A percentile compares a stretch with the other conserved stretches of the same genome.
Conservation (phyloP, 2,888 invertebrate genomes). For the Spilosoma lubricipeda region DNA sequence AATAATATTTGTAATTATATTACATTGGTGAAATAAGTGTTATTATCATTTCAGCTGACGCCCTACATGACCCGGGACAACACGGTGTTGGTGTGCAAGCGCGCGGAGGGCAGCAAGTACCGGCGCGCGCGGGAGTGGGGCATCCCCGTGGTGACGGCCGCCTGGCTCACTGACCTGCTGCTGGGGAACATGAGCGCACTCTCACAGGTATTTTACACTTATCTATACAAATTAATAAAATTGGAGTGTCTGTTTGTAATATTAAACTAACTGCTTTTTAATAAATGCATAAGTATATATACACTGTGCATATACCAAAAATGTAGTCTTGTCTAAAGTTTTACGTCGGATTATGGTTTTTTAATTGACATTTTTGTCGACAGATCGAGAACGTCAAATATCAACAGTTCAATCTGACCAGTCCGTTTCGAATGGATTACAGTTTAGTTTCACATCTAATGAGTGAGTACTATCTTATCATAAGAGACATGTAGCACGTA, state of each 20-base stretch:
- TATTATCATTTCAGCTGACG: slow-evolving; percentile 81
- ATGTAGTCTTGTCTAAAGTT: too few species aligned
- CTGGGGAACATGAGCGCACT: slow-evolving; percentile 94
- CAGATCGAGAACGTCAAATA: slow-evolving; percentile 93
- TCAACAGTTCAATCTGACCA: slow-evolving; percentile 93
- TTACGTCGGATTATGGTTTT: too few species aligned
- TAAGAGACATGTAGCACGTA: too few species aligned
- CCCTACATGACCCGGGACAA: slow-evolving; percentile 93
- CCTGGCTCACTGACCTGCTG: slow-evolving; percentile 97
- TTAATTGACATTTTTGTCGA: slow-evolving; percentile 31
- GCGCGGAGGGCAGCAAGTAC: slow-evolving; percentile 95
- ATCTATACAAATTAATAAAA: too few species aligned
- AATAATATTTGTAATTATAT: too few species aligned
- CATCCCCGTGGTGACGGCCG: slow-evolving; percentile 95
- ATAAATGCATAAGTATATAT: too few species aligned
- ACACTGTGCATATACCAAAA: too few species aligned
- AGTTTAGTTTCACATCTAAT: slow-evolving; percentile 94
- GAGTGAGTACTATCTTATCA: slow-evolving; percentile 87
- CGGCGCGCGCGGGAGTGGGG: slow-evolving; percentile 96
- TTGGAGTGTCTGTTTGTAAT: too few species aligned
- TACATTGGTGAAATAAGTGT: too few species aligned
- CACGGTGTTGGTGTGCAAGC: slow-evolving; percentile 91
- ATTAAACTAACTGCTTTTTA: too few species aligned
- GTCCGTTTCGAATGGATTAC: slow-evolving; percentile 95
- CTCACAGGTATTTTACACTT: slow-evolving; percentile 87